phyloP scores from a whole-genome alignment of 2,113 vertebrate species.

The Bubalus kerabau region DNA sequence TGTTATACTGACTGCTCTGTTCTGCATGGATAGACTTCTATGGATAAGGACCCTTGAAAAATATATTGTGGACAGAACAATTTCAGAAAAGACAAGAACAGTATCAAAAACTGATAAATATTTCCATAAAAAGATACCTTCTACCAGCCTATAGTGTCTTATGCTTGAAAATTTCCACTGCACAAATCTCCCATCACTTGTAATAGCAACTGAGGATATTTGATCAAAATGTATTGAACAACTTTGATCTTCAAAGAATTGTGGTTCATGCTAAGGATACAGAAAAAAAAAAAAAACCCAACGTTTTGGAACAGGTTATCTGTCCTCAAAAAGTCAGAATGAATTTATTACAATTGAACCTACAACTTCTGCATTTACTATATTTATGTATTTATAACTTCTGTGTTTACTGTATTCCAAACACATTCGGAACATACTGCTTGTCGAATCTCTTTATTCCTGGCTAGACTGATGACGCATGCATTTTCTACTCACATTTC shows the following conservation, averaged over 20 bases:
- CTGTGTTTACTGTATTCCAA: neutral
- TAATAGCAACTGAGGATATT: neutral
- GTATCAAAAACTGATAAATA: neutral
- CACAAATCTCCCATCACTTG: neutral
- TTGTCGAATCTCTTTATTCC: neutral
- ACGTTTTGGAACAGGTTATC: neutral
- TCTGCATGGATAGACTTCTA: neutral
- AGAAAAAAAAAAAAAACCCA: neutral
- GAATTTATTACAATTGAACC: neutral
- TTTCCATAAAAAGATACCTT: neutral
- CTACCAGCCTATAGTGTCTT: neutral
- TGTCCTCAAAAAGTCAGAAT: neutral
- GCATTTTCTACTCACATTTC: neutral
- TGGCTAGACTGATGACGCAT: neutral
- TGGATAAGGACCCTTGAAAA: neutral
- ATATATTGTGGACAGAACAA: neutral
- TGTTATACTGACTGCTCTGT: neutral
- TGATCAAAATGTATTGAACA: neutral
- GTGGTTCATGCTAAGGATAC: neutral
- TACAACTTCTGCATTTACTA: neutral
- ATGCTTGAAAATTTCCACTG: neutral
- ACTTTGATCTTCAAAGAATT: neutral
- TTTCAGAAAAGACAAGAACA: slow-evolving; percentile 32
- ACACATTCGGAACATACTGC: neutral
- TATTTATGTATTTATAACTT: neutral